Base-by-base conservation (phyloP, 2,797 vertebrate genomes). In the Triplophysa yarkandensis region DNA sequence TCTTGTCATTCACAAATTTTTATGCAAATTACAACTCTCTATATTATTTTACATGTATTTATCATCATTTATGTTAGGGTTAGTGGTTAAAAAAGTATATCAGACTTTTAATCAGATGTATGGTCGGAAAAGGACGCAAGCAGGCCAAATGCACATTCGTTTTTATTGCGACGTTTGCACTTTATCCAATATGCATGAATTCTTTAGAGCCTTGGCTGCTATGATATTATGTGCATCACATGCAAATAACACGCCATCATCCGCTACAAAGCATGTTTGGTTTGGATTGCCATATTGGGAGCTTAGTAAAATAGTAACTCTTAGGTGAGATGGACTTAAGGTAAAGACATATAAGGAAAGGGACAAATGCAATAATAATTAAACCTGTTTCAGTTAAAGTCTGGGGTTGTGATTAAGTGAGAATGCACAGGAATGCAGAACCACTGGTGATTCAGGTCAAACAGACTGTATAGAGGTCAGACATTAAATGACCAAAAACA, bases 381-480 rank as follows among this genome's bases (percentile, higher is more conserved):
- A 23, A n/a, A 32, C 11, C 32, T 34, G 32, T 34, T 54, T 23
- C 27, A 27, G 6, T 14, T 25, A 6, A 54, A 14, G 11, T 54
- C 30, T 55, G 1, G 23, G 14, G 19, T 13, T 48, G 23, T n/a
- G 48, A 30, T 41, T 21, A 11, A 63, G 34, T 32, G n/a, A 28
- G 32, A 43, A 5, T 55, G 4, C n/a, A 32, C 17, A 25, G 17
- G 4, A 54, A 41, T 28, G 8, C 28, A 64, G 32, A 25, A n/a
- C 52, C 32, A n/a, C 34, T n/a, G 4, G 64, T 23, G 64, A 67
- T 61, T 61, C 43, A 54, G 46, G 46, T 54, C 46, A 64, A 16
- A 63, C 64, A 63, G 9, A 71, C 50, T 76, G 19, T 50, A 62
- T 55, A 9, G 13, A 69, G 69, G 13, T 62, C 52, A 66, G 55